These are phyloP conservation scores for Pseudomyrmex gracilis DNA, from an alignment of 1,140 invertebrate species.

Conservation along the genomic window DNA sequence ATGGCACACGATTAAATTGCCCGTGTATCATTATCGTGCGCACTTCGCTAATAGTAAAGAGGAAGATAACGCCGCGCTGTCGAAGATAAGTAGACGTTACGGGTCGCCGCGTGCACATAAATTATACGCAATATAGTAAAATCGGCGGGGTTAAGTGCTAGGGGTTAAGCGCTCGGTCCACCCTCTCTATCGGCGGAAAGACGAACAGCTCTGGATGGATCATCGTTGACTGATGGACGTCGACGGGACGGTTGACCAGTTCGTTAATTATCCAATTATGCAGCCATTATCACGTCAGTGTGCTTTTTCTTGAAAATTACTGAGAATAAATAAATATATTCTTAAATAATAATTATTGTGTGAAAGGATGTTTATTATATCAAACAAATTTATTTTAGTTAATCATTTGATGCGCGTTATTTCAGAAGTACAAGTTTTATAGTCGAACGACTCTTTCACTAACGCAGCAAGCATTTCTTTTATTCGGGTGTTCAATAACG, in stretches of 20 bases:
- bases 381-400: not conserved
- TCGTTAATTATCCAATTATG: too few species aligned
- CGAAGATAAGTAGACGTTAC: slow-evolving; percentile 55
- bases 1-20: slow-evolving; percentile 59
- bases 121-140: slow-evolving; percentile 60
- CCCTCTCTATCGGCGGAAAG: slow-evolving; percentile 25
- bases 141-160: slow-evolving; percentile 50
- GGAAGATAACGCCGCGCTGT: slow-evolving; percentile 45
- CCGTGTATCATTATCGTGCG: slow-evolving; percentile 61
- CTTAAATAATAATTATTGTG: too few species aligned
- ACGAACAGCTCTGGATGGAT: slow-evolving; percentile 20
- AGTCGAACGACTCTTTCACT: not conserved
- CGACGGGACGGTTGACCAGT: too few species aligned
- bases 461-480: not conserved
- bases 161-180: slow-evolving; percentile 43
- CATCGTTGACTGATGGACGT: slow-evolving; percentile 15
- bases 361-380: not conserved
- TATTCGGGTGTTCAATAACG: slow-evolving; percentile 10
- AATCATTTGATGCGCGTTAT: not conserved
- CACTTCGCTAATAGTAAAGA: slow-evolving; percentile 58
- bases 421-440: not conserved
- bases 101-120: slow-evolving; percentile 50
- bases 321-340: not conserved
- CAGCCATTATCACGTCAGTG: slow-evolving; percentile 19
- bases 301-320: not conserved